Evolutionary conservation across 92 coral and sea anemone species (phyloP).

Genomic region (Palythoa grandiflora): DNA sequence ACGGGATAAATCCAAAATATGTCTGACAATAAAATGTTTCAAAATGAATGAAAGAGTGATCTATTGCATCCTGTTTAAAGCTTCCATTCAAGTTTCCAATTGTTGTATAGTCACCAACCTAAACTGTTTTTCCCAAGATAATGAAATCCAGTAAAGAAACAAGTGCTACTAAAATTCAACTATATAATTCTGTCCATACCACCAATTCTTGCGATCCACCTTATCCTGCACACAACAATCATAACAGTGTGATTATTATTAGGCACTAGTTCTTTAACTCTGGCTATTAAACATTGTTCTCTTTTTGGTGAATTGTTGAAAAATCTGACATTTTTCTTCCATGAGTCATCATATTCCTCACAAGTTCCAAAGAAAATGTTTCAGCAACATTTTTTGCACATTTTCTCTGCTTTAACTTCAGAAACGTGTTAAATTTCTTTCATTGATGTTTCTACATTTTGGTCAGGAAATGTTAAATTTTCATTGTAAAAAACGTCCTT

Average conservation of each 20-base stretch:
- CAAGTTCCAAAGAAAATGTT: neutral
- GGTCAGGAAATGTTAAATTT: too few species aligned
- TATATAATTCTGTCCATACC: neutral
- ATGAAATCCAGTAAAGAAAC: too few species aligned
- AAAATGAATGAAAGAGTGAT: neutral
- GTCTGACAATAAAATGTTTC: neutral
- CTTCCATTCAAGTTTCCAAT: neutral
- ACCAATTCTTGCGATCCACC: neutral
- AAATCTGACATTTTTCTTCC: neutral
- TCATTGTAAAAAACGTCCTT: too few species aligned
- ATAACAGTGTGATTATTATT: neutral
- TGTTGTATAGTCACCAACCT: neutral
- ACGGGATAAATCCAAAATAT: neutral
- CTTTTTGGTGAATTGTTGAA: neutral
- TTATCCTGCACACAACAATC: too few species aligned
- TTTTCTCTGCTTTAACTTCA: too few species aligned
- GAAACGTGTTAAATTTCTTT: too few species aligned
- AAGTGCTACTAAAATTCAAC: neutral
- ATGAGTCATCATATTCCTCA: neutral
- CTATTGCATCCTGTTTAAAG: neutral
- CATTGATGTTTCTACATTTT: too few species aligned
- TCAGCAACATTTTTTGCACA: too few species aligned
- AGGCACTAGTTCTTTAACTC: neutral
- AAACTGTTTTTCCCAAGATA: neutral
- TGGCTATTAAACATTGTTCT: neutral